A percentile compares a stretch with the other conserved stretches of the same genome.
Evolutionary conservation across 2,113 vertebrate species (phyloP).

Genomic region (Scalopus aquaticus): DNA sequence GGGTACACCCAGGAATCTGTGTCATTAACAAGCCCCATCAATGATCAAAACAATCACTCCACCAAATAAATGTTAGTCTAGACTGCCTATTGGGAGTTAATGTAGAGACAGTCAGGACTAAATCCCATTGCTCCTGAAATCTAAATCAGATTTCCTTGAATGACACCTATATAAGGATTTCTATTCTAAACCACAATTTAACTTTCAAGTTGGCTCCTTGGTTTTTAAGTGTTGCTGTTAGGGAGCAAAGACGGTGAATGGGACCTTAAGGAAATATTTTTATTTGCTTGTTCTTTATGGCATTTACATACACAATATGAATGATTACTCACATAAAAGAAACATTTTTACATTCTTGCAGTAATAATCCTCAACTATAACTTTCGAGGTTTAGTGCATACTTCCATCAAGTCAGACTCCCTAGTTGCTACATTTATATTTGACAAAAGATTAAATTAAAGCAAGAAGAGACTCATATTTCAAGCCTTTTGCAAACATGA

Average conservation of each 20-base stretch:
- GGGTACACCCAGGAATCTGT: not conserved
- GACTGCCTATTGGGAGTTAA: not conserved
- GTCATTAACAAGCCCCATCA: not conserved
- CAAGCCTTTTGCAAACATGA: slow-evolving; percentile 9
- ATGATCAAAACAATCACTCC: not conserved
- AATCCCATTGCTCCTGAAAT: not conserved
- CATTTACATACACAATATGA: not conserved
- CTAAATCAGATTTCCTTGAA: not conserved
- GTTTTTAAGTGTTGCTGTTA: not conserved
- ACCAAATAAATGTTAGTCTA: not conserved
- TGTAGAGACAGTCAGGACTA: not conserved
- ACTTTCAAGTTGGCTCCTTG: not conserved
- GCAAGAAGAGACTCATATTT: not conserved
- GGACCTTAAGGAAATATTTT: not conserved
- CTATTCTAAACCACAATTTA: not conserved
- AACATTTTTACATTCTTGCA: not conserved
- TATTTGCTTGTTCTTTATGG: not conserved
- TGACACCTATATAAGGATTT: not conserved
- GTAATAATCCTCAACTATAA: not conserved
- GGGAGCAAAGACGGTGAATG: not conserved
- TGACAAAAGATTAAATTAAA: not conserved
- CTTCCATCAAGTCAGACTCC: not conserved
- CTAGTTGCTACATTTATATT: not conserved
- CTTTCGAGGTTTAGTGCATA: not conserved
- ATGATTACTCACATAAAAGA: not conserved